Evolutionary conservation across 2,888 invertebrate genomes (phyloP), one percentile per base, ranked within the genome.

Genomic region (Liposcelis brunnea): DNA sequence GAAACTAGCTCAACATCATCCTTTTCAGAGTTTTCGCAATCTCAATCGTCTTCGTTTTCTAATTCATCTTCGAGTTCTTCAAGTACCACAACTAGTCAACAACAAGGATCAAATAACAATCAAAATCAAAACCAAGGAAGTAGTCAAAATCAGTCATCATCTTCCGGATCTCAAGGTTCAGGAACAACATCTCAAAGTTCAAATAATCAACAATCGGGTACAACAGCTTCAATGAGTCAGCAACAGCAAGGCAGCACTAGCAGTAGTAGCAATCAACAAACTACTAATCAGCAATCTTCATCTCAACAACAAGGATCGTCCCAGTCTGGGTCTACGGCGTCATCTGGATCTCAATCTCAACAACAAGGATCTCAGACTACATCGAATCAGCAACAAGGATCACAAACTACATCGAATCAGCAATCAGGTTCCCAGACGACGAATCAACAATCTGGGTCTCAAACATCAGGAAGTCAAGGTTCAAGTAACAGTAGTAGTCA

Each of bases 1-100:
- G 48, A 47, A 16, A 47, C 49, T 12, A 51, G 50, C 15, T 53
- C 53, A 15, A 52, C 49, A 32, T 50, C 53, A 15, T 40, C 40
- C n/a, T 40, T 40, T 18, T 40, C 40, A 11, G 21, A 40, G 10
- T 18, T 19, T 14, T 19, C 40, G 6, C 19, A 40, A 40, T 40
- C 40, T 16, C 6, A 6, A n/a, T 11, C 44, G 2, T 52, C 55
- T 14, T 50, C 52, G 10, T 42, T 48, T 14, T 40, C 47, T 14
- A 47, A 49, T 12, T 45, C 48, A 15, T 47, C 48, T 15, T 43
- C 48, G 14, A 37, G 40, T 11, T 40, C 36, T 36, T 47, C 48
- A 34, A 46, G 47, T 8, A 12, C 43, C 31, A 43, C 44, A 15
- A 40, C 43, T 12, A 45, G 42, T 44, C 46, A 46, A 46, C 37